These are phyloP conservation scores for Orthonyx spaldingii DNA, from an alignment of 2,113 vertebrate genomes.

Conservation along the genomic window DNA sequence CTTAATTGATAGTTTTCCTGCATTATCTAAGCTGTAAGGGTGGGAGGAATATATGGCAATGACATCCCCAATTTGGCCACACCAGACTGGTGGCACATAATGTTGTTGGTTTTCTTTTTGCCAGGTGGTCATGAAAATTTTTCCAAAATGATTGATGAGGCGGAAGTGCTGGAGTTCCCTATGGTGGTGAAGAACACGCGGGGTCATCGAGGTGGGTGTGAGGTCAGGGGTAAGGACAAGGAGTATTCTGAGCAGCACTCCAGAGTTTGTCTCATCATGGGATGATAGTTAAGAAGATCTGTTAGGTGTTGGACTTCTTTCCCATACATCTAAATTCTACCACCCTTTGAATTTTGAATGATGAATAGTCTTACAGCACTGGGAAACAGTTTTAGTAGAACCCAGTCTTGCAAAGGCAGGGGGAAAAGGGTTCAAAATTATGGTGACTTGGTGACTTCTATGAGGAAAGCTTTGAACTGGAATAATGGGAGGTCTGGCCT, in stretches of 20 bases:
- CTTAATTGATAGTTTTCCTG: not conserved
- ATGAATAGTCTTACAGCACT: not conserved
- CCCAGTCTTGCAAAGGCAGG: not conserved
- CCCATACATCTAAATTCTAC: not conserved
- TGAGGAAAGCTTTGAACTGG: not conserved
- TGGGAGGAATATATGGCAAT: not conserved
- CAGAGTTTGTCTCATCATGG: not conserved
- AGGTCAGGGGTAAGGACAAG: not conserved
- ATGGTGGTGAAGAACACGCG: constrained; percentile 84
- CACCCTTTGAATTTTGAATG: not conserved
- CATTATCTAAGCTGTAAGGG: not conserved
- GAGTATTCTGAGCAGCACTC: not conserved
- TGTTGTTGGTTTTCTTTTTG: constrained; percentile 51
- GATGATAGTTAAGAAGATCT: not conserved
- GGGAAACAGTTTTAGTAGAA: not conserved
- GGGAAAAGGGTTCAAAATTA: not conserved
- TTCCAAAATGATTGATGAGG: constrained; percentile 85
- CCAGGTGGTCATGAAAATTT: constrained; percentile 84
- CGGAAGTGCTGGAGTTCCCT: constrained; percentile 81
- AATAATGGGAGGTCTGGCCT: not conserved
- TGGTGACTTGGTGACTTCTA: not conserved
- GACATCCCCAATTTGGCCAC: not conserved
- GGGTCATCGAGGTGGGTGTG: constrained; percentile 78
- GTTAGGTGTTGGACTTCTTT: not conserved
- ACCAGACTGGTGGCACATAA: not conserved